These are phyloP conservation scores for Bolborhynchus lineola DNA, from an alignment of 2,113 vertebrate species.

Conservation along the genomic window DNA sequence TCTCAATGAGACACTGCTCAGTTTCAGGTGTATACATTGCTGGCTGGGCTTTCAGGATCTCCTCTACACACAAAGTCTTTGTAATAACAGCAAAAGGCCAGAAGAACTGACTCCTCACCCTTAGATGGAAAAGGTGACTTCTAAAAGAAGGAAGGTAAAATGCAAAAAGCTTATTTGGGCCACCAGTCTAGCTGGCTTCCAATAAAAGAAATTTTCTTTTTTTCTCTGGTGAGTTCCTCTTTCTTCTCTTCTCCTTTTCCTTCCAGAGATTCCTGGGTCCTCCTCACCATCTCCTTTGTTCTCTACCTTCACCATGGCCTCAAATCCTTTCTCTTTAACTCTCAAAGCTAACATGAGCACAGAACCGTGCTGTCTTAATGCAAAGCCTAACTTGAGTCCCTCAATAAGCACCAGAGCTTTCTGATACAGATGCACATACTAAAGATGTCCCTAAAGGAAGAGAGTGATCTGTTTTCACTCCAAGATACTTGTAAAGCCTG, in stretches of 20 bases:
- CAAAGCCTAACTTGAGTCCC: neutral
- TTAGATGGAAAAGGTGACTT: neutral
- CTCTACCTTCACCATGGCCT: rapidly evolving
- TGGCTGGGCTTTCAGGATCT: neutral
- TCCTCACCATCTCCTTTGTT: neutral
- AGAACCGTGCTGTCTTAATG: neutral
- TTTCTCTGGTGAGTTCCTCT: neutral
- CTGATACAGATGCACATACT: neutral
- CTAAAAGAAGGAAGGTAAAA: neutral
- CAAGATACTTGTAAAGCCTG: neutral
- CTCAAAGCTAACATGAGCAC: neutral
- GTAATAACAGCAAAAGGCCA: neutral
- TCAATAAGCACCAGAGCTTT: neutral
- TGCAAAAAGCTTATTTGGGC: neutral
- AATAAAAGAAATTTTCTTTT: neutral
- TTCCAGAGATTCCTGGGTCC: neutral
- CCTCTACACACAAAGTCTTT: neutral
- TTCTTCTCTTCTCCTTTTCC: neutral
- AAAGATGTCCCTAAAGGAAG: neutral
- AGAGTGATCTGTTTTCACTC: neutral
- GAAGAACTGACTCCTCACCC: neutral
- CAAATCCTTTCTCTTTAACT: rapidly evolving
- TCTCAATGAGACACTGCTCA: neutral
- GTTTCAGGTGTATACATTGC: neutral
- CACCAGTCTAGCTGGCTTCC: neutral